Percentiles rank a stretch among this genome's conserved stretches.
Evolutionary conservation across 2,888 invertebrate species (phyloP).

Genomic region (Phyllotreta striolata): DNA sequence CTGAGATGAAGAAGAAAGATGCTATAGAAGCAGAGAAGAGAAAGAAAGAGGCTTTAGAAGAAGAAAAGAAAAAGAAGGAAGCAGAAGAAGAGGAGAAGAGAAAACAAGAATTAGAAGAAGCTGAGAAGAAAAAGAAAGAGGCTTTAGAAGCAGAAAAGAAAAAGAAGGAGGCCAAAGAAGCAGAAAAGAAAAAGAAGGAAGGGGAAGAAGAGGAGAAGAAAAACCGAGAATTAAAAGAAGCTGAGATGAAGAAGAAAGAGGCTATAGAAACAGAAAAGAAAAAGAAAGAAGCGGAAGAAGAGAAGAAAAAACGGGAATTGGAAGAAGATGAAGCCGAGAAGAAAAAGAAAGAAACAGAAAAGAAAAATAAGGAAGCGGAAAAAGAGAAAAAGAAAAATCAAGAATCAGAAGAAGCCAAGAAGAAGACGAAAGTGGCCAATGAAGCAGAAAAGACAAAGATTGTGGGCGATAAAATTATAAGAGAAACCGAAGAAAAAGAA

Average conservation of each 20-base stretch:
- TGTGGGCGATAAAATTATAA: slow-evolving; percentile 26
- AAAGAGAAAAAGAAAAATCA: slow-evolving; percentile 33
- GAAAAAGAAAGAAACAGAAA: slow-evolving; percentile 35
- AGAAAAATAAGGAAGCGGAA: slow-evolving; percentile 41
- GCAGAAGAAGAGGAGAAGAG: slow-evolving; percentile 35
- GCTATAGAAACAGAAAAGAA: slow-evolving; percentile 33
- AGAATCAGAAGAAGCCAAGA: slow-evolving; percentile 29
- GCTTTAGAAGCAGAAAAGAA: slow-evolving; percentile 35
- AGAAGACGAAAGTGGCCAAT: slow-evolving; percentile 17
- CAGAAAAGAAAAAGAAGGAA: slow-evolving; percentile 32
- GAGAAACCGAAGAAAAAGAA: background rate
- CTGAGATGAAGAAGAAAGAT: slow-evolving; percentile 45
- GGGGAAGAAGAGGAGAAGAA: no score
- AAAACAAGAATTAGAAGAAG: slow-evolving; percentile 17
- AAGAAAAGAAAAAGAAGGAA: slow-evolving; percentile 35
- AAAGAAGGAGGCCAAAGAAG: slow-evolving; percentile 17
- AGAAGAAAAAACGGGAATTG: slow-evolving; percentile 43
- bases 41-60: slow-evolving; percentile 18
- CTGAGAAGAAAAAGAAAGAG: slow-evolving; percentile 43
- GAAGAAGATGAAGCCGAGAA: slow-evolving; percentile 46
- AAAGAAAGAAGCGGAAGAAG: slow-evolving; percentile 33
- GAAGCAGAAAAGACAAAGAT: no score
- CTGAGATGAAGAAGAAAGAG: no score
- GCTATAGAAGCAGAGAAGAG: slow-evolving; percentile 43
- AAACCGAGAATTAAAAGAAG: no score